Base-by-base conservation (phyloP, 2,113 vertebrate genomes). In the Campylomormyrus numenius region DNA sequence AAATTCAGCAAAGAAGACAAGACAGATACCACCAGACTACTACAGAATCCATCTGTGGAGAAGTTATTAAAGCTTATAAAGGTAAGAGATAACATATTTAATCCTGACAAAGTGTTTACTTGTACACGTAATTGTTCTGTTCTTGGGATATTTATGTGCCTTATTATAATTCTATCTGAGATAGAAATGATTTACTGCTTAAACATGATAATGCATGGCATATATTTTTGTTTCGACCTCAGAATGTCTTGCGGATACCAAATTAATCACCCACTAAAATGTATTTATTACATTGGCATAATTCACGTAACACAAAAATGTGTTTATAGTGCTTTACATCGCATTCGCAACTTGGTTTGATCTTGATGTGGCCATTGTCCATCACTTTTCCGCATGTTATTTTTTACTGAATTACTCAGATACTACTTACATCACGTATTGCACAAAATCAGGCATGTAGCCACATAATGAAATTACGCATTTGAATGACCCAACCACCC, bases 1-100 rank as follows among this genome's bases (percentile, higher is more conserved):
- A 45, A 19, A 50, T 62, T 24, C 35, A 52, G 50, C 66, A 89
- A n/a, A n/a, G 3, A 49, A 89, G 45, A 24, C 10, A 49, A 89
- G 52, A 91, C 24, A 56, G 74, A 21, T n/a, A 58, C 49, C 27
- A 52, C 19, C 24, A 42, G 52, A 62, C 45, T 19, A 74, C 42
- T 27, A 50, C 48, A 91, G 19, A 13, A 87, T n/a, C 53, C 17
- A 27, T 89, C 5, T 13, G 46, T 48, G 49, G 11, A 84, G 39
- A 86, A 89, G 52, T 24, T 8, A 48, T 56, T 48, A 27, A 35
- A 49, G n/a, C 35, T 85, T 58, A 19, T 58, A 62, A 62, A 89
- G 89, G 89, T 89, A 89, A 85, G 89, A 85, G 31, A 31, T 84
- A 46, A 11, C 13, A 58, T 39, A 21, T 88, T 62, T 45, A 62